These are phyloP conservation scores for Varecia variegata DNA, from an alignment of 2,797 vertebrate genomes.

Conservation along the genomic window DNA sequence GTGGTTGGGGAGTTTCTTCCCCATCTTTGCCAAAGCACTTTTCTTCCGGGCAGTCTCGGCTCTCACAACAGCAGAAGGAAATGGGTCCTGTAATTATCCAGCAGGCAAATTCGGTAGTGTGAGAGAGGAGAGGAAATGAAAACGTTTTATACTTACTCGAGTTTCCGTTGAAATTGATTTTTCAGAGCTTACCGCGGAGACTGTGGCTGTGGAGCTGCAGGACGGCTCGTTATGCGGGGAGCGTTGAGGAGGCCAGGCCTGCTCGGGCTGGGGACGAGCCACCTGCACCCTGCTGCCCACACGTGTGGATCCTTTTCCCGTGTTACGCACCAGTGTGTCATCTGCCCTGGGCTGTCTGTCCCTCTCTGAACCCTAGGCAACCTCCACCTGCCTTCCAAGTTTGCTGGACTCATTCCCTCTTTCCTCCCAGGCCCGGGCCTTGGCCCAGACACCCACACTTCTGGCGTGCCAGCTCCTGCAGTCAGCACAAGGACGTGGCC, in stretches of 20 bases:
- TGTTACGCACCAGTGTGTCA: fast-evolving
- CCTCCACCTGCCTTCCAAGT: neutral
- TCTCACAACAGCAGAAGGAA: neutral
- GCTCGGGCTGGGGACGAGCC: neutral
- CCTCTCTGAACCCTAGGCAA: conserved; percentile 56
- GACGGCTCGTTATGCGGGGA: neutral
- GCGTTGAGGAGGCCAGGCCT: fast-evolving
- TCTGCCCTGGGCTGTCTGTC: neutral
- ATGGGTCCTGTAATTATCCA: neutral
- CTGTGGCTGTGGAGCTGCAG: neutral
- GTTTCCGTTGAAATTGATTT: neutral
- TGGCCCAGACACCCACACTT: neutral
- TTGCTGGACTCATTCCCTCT: neutral
- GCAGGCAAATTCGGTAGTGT: neutral
- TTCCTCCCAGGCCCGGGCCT: too few species aligned
- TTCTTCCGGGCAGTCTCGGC: neutral
- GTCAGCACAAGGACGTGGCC: neutral
- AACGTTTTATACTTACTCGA: neutral
- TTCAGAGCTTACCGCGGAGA: neutral
- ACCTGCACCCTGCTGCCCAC: conserved; percentile 57
- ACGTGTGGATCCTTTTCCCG: neutral
- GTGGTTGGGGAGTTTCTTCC: neutral
- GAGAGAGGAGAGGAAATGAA: neutral
- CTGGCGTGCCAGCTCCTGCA: neutral
- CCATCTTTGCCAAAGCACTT: neutral